Conservation (phyloP, 2,797 vertebrate species). For the Gymnothorax reevesii region DNA sequence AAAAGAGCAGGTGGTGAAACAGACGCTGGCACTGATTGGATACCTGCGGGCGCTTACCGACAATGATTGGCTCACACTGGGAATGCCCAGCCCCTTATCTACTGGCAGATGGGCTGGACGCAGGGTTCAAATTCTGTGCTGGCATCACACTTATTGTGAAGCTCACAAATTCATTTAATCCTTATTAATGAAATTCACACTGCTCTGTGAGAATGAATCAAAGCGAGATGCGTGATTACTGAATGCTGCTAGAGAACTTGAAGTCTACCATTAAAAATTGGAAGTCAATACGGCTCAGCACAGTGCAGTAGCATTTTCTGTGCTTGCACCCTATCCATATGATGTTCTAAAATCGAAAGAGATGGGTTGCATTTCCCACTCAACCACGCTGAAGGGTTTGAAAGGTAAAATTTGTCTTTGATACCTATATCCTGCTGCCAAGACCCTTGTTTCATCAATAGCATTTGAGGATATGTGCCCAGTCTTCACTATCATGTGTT, state of each 20-base stretch:
- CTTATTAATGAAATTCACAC: slow-evolving; percentile 10
- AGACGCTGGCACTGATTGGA: not conserved
- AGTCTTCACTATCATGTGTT: slow-evolving; percentile 23
- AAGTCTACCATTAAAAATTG: slow-evolving; percentile 8
- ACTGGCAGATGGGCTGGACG: not conserved
- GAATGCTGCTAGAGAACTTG: not conserved
- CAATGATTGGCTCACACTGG: not conserved
- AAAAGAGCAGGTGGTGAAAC: not conserved
- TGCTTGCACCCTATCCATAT: slow-evolving; percentile 28
- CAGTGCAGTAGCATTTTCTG: slow-evolving; percentile 18
- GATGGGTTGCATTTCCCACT: slow-evolving; percentile 25
- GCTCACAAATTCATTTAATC: not conserved
- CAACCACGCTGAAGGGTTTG: not conserved
- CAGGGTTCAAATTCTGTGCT: not conserved
- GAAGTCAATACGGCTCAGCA: not conserved
- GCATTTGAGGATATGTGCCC: slow-evolving; percentile 30
- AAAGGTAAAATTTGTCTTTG: slow-evolving; percentile 53
- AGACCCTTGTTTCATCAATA: slow-evolving; percentile 49
- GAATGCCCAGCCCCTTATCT: not conserved
- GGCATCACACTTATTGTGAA: not conserved
- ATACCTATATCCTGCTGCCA: slow-evolving; percentile 47
- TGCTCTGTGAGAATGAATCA: slow-evolving; percentile 8
- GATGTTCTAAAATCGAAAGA: slow-evolving; percentile 20
- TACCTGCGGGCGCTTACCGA: not conserved
- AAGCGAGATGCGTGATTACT: slow-evolving; percentile 13